Conservation (phyloP, 2,888 invertebrate genomes). For the Cantharis flavilabris region DNA sequence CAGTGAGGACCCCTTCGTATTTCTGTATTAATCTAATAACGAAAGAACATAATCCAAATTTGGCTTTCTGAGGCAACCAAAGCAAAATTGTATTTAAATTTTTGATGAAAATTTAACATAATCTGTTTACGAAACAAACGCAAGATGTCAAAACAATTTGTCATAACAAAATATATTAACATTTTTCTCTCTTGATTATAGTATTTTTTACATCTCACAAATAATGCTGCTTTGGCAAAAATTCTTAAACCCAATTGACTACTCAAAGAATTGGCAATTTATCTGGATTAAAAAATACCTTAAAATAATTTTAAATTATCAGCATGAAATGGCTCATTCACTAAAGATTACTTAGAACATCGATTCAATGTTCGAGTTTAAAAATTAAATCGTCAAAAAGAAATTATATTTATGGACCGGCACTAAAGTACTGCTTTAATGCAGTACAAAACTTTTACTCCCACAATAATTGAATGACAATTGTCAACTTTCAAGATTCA, state of each 20-base stretch:
- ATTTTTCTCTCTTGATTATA: neutral
- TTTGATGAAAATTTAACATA: neutral
- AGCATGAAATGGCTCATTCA: neutral
- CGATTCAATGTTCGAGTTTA: neutral
- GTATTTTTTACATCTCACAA: neutral
- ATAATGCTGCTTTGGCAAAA: neutral
- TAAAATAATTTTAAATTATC: neutral
- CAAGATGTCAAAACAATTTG: neutral
- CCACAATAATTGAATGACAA: no score
- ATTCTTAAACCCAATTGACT: neutral
- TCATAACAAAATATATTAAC: neutral
- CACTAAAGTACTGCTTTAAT: no score
- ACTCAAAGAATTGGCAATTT: neutral
- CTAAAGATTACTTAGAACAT: neutral
- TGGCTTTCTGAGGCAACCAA: neutral
- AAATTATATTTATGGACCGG: no score
- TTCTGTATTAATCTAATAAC: neutral
- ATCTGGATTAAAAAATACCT: neutral
- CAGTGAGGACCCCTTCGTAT: neutral
- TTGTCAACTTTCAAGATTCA: no score
- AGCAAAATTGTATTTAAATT: neutral
- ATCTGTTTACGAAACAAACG: neutral
- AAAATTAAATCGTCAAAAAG: no score
- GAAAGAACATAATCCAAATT: neutral
- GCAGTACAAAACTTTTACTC: no score